Base-by-base conservation (phyloP, 2,888 invertebrate genomes). In the Pristionchus japonicus region DNA sequence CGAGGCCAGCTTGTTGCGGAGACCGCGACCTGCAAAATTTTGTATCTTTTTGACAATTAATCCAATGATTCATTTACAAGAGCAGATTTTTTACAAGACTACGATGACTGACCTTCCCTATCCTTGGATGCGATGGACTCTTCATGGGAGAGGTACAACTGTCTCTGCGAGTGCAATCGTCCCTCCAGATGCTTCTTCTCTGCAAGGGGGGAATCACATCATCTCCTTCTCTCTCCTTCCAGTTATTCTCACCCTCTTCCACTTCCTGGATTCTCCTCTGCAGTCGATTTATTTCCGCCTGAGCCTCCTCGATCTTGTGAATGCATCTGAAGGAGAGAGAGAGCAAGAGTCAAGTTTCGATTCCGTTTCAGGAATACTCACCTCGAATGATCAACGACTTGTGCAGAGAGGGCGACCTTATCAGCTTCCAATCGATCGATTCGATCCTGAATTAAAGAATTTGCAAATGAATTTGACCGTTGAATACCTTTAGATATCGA, bases 131-230 rank as follows among this genome's bases (percentile, higher is more conserved):
- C 87, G 3, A 90, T 88, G 1, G 91, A 88, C 86, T 92, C 91
- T 82, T 92, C 92, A 57, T 91, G 91, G 34, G 90, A 90, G 40
- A 92, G 87, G 70, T 91, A 92, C 86, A 92, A 74, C 74, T 91
- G 91, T 27, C 92, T 88, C 67, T 92, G 92, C n/a, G 89, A 89
- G 34, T 86, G 88, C 88, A 91, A 85, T 17, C 90, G 89, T 23
- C 87, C 87, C 84, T 91, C 91, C 3, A 92, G 89, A 34, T 88
- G 89, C 20, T 89, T 89, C 27, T 90, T 87, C 70, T 91, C 91
- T 86, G 47, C 31, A 86, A n/a, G n/a, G n/a, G n/a, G n/a, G n/a
- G n/a, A n/a, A 49, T 20, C 17, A 17, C 61, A 40, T 85, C 37
- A 61, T 64, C 40, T 37, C 40, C 4, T 0, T 64, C 11, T 27